Conservation (phyloP, 1,140 invertebrate species). For the Brachionus asplanchnoidis region DNA sequence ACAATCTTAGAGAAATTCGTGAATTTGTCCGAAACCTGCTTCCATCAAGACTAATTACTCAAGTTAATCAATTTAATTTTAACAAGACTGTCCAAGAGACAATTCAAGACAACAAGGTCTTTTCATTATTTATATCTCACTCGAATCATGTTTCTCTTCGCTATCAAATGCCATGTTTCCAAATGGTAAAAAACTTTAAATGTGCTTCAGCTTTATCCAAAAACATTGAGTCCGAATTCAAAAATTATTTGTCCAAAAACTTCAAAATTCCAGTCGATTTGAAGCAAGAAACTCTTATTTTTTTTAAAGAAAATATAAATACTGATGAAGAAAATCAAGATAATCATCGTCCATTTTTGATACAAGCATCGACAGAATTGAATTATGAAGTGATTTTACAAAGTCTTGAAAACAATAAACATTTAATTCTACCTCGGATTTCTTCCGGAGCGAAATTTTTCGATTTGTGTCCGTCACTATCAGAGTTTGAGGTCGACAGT, state of each 20-base stretch:
- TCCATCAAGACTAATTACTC: conserved; percentile 46
- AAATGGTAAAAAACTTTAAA: not conserved
- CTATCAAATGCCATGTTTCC: conserved; percentile 37
- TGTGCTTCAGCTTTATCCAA: not conserved
- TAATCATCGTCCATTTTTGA: not conserved
- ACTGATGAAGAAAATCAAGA: not conserved
- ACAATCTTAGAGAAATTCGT: conserved; percentile 46
- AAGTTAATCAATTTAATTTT: conserved; percentile 41
- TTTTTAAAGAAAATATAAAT: conserved; percentile 23
- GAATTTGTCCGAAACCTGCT: conserved; percentile 51
- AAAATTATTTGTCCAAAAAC: conserved; percentile 18
- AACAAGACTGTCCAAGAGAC: not conserved
- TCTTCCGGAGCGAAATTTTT: not conserved
- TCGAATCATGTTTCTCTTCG: conserved; percentile 22
- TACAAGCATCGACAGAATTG: not conserved
- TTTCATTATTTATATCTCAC: not conserved
- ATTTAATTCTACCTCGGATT: not conserved
- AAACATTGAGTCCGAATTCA: not conserved
- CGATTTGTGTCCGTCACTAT: not conserved
- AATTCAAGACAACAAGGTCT: conserved; percentile 26
- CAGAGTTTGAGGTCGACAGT: not conserved
- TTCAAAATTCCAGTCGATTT: conserved; percentile 1
- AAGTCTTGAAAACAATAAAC: not conserved
- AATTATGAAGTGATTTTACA: not conserved
- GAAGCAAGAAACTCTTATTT: conserved; percentile 13